Percentiles rank a stretch among this genome's conserved stretches.
Conservation (phyloP, 2,113 vertebrate species). For the Apteryx mantelli region DNA sequence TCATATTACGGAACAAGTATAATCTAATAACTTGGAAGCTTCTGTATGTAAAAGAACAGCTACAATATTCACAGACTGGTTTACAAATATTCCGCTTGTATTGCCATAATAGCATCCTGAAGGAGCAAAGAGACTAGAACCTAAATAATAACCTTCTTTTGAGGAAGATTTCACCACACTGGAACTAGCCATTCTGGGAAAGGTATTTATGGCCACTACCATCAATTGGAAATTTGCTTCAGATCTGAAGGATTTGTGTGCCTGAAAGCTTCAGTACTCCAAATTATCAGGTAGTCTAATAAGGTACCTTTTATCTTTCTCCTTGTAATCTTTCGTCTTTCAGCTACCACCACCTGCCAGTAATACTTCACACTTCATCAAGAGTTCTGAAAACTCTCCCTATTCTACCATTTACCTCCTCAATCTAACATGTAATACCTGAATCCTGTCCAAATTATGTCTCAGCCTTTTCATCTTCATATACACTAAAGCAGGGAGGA, state of each 20-base stretch:
- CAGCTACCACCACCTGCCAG: background rate
- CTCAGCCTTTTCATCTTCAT: background rate
- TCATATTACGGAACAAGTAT: background rate
- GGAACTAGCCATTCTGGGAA: background rate
- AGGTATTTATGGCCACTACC: background rate
- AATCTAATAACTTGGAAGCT: background rate
- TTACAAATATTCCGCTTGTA: background rate
- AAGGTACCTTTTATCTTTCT: background rate
- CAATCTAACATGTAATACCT: rapidly evolving
- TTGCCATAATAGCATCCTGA: background rate
- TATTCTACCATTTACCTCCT: background rate
- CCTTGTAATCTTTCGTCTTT: background rate
- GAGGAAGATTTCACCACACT: background rate
- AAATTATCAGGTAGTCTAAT: background rate
- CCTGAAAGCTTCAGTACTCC: background rate
- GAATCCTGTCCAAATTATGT: rapidly evolving
- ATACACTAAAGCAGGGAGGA: background rate
- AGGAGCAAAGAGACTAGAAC: background rate
- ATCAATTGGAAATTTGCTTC: background rate
- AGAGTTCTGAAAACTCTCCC: background rate
- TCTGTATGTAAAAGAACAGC: background rate
- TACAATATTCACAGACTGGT: background rate
- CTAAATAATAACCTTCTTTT: background rate
- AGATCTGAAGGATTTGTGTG: background rate
- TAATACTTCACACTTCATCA: background rate